Evolutionary conservation across 2,797 vertebrate species (phyloP), one percentile per base, ranked within the genome.

Genomic region (Megaceryle alcyon): DNA sequence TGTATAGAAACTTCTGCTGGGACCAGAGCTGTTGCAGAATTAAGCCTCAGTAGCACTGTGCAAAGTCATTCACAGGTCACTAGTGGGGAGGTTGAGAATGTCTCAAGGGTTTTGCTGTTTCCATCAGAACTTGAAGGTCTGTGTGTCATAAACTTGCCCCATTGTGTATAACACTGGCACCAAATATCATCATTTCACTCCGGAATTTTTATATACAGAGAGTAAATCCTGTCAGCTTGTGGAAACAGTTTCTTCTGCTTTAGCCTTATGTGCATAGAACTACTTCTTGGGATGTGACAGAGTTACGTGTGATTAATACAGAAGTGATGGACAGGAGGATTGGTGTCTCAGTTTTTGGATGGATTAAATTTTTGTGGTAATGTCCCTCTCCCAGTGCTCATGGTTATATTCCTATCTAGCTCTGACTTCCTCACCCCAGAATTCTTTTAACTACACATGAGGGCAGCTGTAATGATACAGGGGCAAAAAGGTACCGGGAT

Each of bases 241-340:
- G 46, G 37, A 65, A 77, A 6, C 4, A 22, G 5, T 59, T 37
- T 60, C 33, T 84, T 54, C 25, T 66, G 0, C 76, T 84, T 80
- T 18, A 77, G 46, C 41, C 35, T 59, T 73, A 15, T 46, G 44
- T 26, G 23, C 49, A 14, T 4, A 41, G 60, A 41, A 26, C 1
- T 35, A 37, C 12, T 63, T n/a, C 22, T 2, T 57, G 65, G n/a
- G 59, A 14, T 51, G 64, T 57, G 23, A 14, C 21, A 75, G 39
- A 1, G 2, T 80, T 49, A 5, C 0, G 0, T 49, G 48, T 5
- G 53, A 56, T 60, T 26, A 15, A 57, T 12, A 11, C 0, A 3
- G 33, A 48, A 43, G 33, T 25, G 26, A 59, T 16, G 41, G 35
- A 60, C 22, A 71, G 17, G 26, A 33, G 10, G 12, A 7, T 2